These are phyloP conservation scores for Chelonus formosanus DNA, from an alignment of 2,888 invertebrate species.

Conservation along the genomic window DNA sequence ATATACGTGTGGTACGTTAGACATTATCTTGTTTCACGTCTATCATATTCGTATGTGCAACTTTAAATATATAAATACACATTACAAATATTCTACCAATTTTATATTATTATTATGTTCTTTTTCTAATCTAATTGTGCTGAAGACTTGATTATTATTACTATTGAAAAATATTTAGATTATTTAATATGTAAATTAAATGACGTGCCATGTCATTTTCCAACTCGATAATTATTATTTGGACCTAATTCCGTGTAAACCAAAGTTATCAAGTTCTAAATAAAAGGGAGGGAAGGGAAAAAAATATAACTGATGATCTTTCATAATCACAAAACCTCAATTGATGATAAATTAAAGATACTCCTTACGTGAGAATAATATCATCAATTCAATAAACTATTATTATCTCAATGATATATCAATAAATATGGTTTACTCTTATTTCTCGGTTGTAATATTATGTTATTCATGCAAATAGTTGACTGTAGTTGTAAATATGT, in stretches of 20 bases:
- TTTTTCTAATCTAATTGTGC: neutral
- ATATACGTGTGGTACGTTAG: slow-evolving; percentile 48
- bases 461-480: slow-evolving; percentile 50
- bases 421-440: too few species aligned
- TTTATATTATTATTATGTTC: slow-evolving; percentile 9
- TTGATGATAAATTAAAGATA: too few species aligned
- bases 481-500: slow-evolving; percentile 49
- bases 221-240: slow-evolving; percentile 16
- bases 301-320: neutral
- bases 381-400: too few species aligned
- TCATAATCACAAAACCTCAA: neutral
- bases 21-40: slow-evolving; percentile 40
- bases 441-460: slow-evolving; percentile 28
- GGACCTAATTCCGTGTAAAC: neutral
- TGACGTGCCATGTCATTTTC: slow-evolving; percentile 18
- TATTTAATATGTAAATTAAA: slow-evolving; percentile 22
- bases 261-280: slow-evolving; percentile 14
- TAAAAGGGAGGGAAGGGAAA: neutral
- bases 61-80: slow-evolving; percentile 2
- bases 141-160: slow-evolving; percentile 18
- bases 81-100: neutral
- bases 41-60: slow-evolving; percentile 48
- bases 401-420: too few species aligned
- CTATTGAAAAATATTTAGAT: slow-evolving; percentile 5
- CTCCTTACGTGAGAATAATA: too few species aligned